Percentiles rank a stretch among this genome's conserved stretches.
phyloP scores from a whole-genome alignment of 2,888 invertebrate genomes.

The Caenorhabditis sp. region DNA sequence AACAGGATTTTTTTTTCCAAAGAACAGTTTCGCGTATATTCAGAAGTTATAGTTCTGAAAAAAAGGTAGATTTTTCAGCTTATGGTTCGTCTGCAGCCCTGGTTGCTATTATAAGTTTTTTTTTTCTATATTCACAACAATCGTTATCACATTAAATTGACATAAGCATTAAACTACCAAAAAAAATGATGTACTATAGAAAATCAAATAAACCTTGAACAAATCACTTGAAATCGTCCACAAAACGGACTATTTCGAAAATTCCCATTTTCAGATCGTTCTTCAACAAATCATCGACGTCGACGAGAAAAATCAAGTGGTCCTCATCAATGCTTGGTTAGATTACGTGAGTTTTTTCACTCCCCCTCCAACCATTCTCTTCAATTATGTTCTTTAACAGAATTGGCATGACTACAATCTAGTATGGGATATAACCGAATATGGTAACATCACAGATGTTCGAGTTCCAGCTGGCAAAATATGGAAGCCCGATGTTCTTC shows the following conservation, averaged over 20 bases:
- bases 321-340: slow-evolving; percentile 67
- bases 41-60: too few species aligned
- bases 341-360: background rate
- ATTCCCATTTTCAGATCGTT: slow-evolving; percentile 56
- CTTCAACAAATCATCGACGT: slow-evolving; percentile 70
- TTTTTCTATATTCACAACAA: too few species aligned
- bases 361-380: background rate
- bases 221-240: too few species aligned
- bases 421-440: slow-evolving; percentile 66
- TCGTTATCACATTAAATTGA: too few species aligned
- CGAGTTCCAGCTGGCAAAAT: slow-evolving; percentile 69
- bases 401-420: slow-evolving; percentile 70
- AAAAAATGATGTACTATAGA: too few species aligned
- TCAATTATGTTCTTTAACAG: slow-evolving; percentile 26
- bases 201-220: background rate
- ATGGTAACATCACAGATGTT: slow-evolving; percentile 69
- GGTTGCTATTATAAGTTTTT: too few species aligned
- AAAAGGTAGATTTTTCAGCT: too few species aligned
- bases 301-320: slow-evolving; percentile 70
- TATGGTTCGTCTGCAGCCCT: too few species aligned
- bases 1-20: too few species aligned
- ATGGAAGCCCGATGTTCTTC: slow-evolving; percentile 68
- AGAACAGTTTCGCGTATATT: too few species aligned
- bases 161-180: too few species aligned
- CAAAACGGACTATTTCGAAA: too few species aligned